Base-by-base conservation (phyloP, 2,113 vertebrate genomes). In the Ochotona princeps region DNA sequence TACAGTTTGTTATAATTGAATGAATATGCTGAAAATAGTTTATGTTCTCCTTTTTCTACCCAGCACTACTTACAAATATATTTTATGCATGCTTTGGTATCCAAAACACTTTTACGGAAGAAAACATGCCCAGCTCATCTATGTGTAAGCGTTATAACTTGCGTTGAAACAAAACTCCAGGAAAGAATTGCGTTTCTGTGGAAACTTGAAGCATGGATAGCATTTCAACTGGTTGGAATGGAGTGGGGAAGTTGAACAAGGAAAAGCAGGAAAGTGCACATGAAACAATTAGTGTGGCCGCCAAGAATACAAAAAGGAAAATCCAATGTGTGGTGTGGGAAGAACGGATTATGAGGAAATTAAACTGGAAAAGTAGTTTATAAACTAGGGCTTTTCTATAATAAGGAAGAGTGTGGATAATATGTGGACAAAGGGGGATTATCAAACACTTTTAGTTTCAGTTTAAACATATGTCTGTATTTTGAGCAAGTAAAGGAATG, bases 401-500 rank as follows among this genome's bases (percentile, higher is more conserved):
- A 35, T 47, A 82, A 65, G 70, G 61, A 57, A 84, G 32, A 10
- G 80, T 17, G 1, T 65, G 57, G 49, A 54, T 60, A 83, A 83
- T 35, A 32, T 28, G 1, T 65, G 57, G 49, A 54, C 51, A 83
- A 83, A n/a, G 38, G 28, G 28, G 9, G 44, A 11, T 25, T 74
- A 86, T 51, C 23, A 80, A 21, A 47, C n/a, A 79, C 28, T 83
- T 74, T 28, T 83, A 28, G 49, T 30, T 38, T 91, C 30, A 51
- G 23, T 93, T 88, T 82, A 79, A 91, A 65, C 60, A 47, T 11
- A 90, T 57, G 44, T 54, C 49, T 93, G 49, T 90, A n/a, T 81
- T 86, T 88, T 92, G 28, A 86, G 91, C 82, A 70, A 91, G 35
- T 75, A 82, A 91, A 28, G 79, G 21, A 67, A n/a, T 57, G 9